phyloP scores from a whole-genome alignment of 2,888 invertebrate genomes.

The Lochmaea crataegi region DNA sequence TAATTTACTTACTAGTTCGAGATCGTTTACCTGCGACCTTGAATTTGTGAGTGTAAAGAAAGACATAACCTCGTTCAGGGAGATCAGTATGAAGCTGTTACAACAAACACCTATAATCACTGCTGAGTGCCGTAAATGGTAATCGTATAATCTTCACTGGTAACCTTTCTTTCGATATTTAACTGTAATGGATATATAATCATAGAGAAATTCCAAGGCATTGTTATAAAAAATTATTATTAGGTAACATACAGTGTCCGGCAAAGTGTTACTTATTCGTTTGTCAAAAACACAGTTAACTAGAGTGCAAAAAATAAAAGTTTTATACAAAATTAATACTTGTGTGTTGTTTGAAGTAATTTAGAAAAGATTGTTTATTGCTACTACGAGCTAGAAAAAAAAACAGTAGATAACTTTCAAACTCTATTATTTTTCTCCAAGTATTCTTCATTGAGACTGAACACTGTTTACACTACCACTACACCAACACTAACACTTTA shows the following conservation, averaged over 20 bases:
- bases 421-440: too few relatives aligned
- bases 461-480: too few relatives aligned
- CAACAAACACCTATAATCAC: slow-evolving; percentile 36
- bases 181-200: slow-evolving; percentile 34
- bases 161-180: slow-evolving; percentile 27
- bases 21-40: slow-evolving; percentile 12
- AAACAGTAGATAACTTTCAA: too few relatives aligned
- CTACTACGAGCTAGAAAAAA: too few relatives aligned
- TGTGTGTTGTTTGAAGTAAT: too few relatives aligned
- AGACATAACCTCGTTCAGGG: slow-evolving; percentile 11
- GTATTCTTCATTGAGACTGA: too few relatives aligned
- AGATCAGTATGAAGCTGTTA: slow-evolving; percentile 32
- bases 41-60: slow-evolving; percentile 14
- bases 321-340: too few relatives aligned
- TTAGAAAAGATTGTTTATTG: too few relatives aligned
- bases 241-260: not conserved
- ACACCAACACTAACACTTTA: too few relatives aligned
- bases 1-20: slow-evolving; percentile 1
- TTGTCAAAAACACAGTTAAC: too few relatives aligned
- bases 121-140: slow-evolving; percentile 22
- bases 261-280: not conserved
- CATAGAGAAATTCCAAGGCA: slow-evolving; percentile 30
- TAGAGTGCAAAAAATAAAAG: too few relatives aligned
- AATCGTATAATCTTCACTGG: slow-evolving; percentile 35
- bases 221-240: slow-evolving; percentile 27